Evolutionary conservation across 92 coral and sea anemone species (phyloP), one percentile per base, ranked within the genome.

Genomic region (Epizoanthus fatuus): DNA sequence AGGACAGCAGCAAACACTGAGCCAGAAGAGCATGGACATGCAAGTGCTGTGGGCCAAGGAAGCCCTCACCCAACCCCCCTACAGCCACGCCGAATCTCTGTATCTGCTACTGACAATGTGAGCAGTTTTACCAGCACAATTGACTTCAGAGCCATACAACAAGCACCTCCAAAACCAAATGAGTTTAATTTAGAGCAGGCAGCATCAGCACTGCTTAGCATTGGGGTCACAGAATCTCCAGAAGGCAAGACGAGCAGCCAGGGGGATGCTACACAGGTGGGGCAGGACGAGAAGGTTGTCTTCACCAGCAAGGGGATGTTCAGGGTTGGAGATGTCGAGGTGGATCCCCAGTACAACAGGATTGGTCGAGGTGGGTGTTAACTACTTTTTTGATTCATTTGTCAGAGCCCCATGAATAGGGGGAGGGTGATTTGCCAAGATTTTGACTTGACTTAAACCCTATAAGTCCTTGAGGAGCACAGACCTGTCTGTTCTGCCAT

Each of bases 251-350:
- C n/a, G 1, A 22, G 78, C 10, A 14, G n/a, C 47, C 92, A 77
- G 14, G 93, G 86, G 7, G 93, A 92, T n/a, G 84, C 84, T 19
- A 54, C 63, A 2, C 69, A 75, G 15, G 98, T 92, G 5, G 95
- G 91, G 20, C 94, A 75, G 51, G 99, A 93, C 0, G 94, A 91
- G 38, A 91, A 95, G 67, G 99, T 97, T 0, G 98, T 95, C 60
- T 95, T 93, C 63, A 95, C 99, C 7, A 94, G 95, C 38, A 95
- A 97, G 69, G 99, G 98, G 40, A 90, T 92, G 75, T 97, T 97
- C 69, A 94, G 98, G 62, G 99, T 97, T 68, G 99, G 98, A 39
- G 99, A 97, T 80, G 99, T 97, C 7, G 98, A 94, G 58, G 98
- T 97, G 54, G 99, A 97, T 80, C 99, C 99, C 62, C 91, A 92